A percentile compares a stretch with the other conserved stretches of the same genome.
These are phyloP conservation scores for Cydia strobilella DNA, from an alignment of 1,140 invertebrate species.

Conservation along the genomic window DNA sequence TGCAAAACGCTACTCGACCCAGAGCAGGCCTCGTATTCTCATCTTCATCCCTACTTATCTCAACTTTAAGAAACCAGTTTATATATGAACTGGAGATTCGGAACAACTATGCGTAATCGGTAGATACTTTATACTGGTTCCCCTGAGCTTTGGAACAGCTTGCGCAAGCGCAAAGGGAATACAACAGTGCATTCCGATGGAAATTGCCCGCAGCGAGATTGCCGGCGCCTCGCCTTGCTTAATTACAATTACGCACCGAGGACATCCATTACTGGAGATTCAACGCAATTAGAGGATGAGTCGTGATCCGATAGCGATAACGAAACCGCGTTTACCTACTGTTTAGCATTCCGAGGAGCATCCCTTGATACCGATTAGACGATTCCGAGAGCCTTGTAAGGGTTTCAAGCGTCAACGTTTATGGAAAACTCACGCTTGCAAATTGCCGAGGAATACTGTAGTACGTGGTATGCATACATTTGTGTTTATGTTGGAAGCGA, in stretches of 20 bases:
- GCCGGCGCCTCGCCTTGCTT: conserved; percentile 55
- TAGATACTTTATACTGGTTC: neutral
- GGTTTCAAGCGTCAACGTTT: conserved; percentile 22
- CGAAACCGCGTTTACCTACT: conserved; percentile 44
- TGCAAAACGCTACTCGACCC: conserved; percentile 57
- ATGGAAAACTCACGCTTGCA: conserved; percentile 22
- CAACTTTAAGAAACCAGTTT: neutral
- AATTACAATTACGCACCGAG: conserved; percentile 55
- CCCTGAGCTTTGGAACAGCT: conserved; percentile 21
- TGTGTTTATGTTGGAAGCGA: neutral
- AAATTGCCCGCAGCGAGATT: conserved; percentile 59
- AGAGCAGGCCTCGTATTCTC: conserved; percentile 46
- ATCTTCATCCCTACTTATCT: neutral
- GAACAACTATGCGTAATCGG: neutral
- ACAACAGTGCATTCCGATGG: conserved; percentile 52
- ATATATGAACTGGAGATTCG: neutral
- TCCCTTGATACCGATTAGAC: conserved; percentile 43
- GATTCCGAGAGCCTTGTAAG: conserved; percentile 36
- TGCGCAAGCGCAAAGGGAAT: conserved; percentile 7
- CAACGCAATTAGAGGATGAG: conserved; percentile 67
- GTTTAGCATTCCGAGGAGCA: conserved; percentile 50
- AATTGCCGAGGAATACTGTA: conserved; percentile 8
- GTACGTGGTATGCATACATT: neutral
- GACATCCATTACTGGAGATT: conserved; percentile 67
- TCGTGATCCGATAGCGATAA: conserved; percentile 55